Base-by-base conservation (phyloP, 1,140 invertebrate species). In the Brachionus angularis region DNA sequence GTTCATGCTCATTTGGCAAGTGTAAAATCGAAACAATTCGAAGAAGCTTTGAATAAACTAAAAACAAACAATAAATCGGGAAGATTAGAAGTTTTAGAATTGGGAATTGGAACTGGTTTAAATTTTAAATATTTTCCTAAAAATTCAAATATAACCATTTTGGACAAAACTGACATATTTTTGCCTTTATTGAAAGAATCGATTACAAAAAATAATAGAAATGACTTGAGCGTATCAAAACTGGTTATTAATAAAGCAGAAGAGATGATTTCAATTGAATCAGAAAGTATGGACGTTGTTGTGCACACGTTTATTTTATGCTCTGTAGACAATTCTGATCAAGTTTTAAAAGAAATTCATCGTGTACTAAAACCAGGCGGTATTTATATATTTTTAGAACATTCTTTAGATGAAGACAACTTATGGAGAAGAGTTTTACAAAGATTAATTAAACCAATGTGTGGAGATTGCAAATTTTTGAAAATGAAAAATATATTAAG, bases 101-200 rank as follows among this genome's bases (percentile, higher is more conserved):
- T 71, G 14, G 67, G 67, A 29, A 55, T 71, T 14, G 67, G 67
- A 3, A 29, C 31, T 42, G 67, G 67, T 39, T 31, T 33, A 34
- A 71, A 71, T 42, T 71, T 71, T 53, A 39, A 42, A 18, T 34
- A 42, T 55, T 71, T 42, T 39, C 67, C 67, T 29, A 21, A n/a
- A 23, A 27, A 27, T 16, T 52, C 67, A 10, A 36, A 71, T 29
- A 23, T 71, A 14, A 71, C 49, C 16, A 18, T 71, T 36, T 12
- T 53, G 5, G 67, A 71, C 7, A 50, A 52, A 21, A 71, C 46
- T 21, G 67, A 52, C 21, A 52, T 71, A 23, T 52, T 71, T 53
- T 52, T 52, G 33, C 34, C 33, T 4, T 52, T 39, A 18, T 42
- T 71, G 16, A 50, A 52, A 23, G 67, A 71, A 14, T 67, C 62